Evolutionary conservation across 1,140 invertebrate genomes (phyloP), one percentile per base, ranked within the genome.

Genomic region (Hycleus phaleratus): DNA sequence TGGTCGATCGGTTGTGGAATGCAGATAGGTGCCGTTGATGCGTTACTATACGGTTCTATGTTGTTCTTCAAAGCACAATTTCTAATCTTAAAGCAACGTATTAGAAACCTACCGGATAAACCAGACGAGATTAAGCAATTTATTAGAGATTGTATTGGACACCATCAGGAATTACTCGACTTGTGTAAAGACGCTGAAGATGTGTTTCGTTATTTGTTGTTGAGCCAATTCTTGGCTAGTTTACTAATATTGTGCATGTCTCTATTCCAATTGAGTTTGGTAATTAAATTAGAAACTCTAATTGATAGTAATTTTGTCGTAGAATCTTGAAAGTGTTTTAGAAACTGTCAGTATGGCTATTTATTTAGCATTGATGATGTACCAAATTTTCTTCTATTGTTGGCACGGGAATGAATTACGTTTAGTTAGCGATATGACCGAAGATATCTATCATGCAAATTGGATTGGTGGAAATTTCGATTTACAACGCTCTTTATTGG

Each of bases 401-500:
- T 61, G 47, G 42, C 42, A 58, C 10, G 62, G 62, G 0, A 61
- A 63, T 51, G 59, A 63, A 49, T 56, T 65, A 5, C 46, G 38
- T 26, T 49, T 65, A 38, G 43, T 62, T 48, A 60, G 68, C 25
- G n/a, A 56, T 25, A 40, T 70, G 8, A 39, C 60, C 5, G 9
- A 38, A 9, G 52, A 52, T 53, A 56, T 57, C 10, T 70, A 62
- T 46, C 53, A 63, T 38, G 58, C 57, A 43, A 47, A 60, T 43
- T 70, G 68, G 66, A 60, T 65, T n/a, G 32, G 43, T 18, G 40
- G 57, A 4, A 56, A 59, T 45, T 49, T 71, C 11, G 7, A 52
- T 9, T 66, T 73, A 12, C 76, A 79, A 39, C 68, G 71, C 7
- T 57, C 68, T 3, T 59, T 81, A 24, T 61, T 73, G 3, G 61